Evolutionary conservation across 2,888 invertebrate genomes (phyloP).

Genomic region (Ischnura elegans): DNA sequence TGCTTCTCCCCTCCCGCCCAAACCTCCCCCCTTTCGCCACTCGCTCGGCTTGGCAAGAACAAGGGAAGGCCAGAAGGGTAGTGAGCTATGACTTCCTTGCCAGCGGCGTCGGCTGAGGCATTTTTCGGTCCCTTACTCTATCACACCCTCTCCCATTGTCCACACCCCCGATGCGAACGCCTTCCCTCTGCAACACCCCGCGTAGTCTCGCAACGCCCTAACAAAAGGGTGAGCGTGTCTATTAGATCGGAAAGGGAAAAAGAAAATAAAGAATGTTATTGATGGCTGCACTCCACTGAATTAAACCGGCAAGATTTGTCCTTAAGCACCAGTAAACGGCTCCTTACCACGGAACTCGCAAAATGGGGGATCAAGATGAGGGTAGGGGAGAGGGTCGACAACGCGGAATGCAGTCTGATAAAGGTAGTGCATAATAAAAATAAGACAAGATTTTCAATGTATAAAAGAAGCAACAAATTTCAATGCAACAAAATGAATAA

Average conservation of each 20-base stretch:
- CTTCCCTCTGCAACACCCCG: background rate
- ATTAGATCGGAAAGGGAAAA: background rate
- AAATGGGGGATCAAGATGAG: too few relatives aligned
- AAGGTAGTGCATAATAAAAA: too few relatives aligned
- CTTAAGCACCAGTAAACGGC: conserved; percentile 31
- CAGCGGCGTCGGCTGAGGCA: background rate
- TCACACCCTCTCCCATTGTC: background rate
- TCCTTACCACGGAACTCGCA: background rate
- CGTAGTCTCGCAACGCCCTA: background rate
- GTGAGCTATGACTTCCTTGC: conserved; percentile 44
- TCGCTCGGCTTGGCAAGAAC: conserved; percentile 8
- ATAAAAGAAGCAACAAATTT: too few relatives aligned
- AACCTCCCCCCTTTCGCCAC: background rate
- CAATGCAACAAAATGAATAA: too few relatives aligned
- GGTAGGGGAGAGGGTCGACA: too few relatives aligned
- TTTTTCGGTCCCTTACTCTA: background rate
- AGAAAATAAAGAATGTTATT: background rate
- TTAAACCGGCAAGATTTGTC: conserved; percentile 27
- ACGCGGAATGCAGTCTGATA: too few relatives aligned
- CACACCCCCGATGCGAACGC: background rate
- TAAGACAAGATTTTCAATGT: too few relatives aligned
- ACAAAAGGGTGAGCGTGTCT: background rate
- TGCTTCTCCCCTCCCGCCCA: background rate
- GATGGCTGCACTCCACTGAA: conserved; percentile 54
- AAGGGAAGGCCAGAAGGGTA: conserved; percentile 13